Percentiles rank a stretch among this genome's conserved stretches.
These are phyloP conservation scores for Lissonota sp. DNA, from an alignment of 2,888 invertebrate species.

Conservation along the genomic window DNA sequence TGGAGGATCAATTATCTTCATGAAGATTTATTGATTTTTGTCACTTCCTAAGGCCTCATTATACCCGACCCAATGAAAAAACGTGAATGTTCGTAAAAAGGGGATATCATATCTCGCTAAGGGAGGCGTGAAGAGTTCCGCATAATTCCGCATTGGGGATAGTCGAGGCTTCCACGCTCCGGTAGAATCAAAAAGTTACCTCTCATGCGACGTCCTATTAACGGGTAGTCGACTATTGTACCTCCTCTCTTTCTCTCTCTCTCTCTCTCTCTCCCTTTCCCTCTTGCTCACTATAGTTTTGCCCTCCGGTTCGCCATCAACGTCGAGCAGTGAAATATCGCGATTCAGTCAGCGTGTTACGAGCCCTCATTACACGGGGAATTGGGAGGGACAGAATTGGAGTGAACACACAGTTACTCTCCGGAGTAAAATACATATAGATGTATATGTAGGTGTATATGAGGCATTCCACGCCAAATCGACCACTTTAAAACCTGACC, in stretches of 20 bases:
- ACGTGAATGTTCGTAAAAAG: background rate
- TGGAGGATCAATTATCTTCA: too few relatives aligned
- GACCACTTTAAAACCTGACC: too few relatives aligned
- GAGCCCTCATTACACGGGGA: constrained; percentile 54
- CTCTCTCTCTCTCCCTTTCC: background rate
- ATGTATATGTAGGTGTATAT: too few relatives aligned
- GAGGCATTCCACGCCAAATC: too few relatives aligned
- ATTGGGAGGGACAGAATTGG: constrained; percentile 17
- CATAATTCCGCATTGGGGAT: background rate
- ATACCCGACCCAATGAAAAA: too few relatives aligned
- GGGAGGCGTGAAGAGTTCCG: background rate
- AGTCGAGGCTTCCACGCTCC: background rate
- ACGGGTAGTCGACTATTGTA: background rate
- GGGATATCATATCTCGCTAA: background rate
- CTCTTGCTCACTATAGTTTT: background rate
- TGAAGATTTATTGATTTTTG: too few relatives aligned
- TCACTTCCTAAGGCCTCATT: too few relatives aligned
- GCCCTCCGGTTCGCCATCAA: too few relatives aligned
- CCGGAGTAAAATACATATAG: background rate
- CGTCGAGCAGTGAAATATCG: constrained; percentile 49
- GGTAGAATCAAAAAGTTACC: background rate
- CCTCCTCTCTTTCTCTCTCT: background rate
- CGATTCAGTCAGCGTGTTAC: constrained; percentile 51
- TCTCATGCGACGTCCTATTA: background rate
- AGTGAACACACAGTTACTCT: constrained; percentile 16